Percentiles rank a stretch among this genome's conserved stretches.
phyloP scores from a whole-genome alignment of 2,797 vertebrate species.

The Muscicapa comitata region DNA sequence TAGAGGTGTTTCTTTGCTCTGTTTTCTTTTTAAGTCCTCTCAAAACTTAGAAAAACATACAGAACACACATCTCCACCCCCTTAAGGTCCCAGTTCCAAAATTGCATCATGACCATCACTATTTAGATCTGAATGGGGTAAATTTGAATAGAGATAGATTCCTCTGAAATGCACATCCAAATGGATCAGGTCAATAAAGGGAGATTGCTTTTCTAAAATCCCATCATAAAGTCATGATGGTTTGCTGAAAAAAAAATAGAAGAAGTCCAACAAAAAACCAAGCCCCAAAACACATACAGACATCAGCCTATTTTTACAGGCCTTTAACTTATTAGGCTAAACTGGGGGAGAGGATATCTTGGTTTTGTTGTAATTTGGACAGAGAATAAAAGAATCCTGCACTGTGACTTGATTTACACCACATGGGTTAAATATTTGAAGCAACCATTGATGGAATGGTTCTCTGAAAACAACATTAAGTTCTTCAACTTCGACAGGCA shows the following conservation, averaged over 20 bases:
- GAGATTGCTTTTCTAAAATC: not conserved
- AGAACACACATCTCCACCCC: not conserved
- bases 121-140: not conserved
- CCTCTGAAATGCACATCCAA: not conserved
- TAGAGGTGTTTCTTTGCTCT: not conserved
- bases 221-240: not conserved
- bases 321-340: not conserved
- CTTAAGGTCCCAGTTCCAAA: not conserved
- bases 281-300: not conserved
- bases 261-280: fast-evolving
- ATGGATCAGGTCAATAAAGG: not conserved
- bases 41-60: not conserved
- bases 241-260: fast-evolving
- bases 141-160: not conserved
- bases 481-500: not conserved
- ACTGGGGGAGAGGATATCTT: not conserved
- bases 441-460: not conserved
- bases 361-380: not conserved
- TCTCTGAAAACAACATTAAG: not conserved
- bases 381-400: not conserved
- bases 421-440: not conserved
- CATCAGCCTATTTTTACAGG: not conserved
- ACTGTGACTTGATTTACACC: not conserved
- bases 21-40: not conserved
- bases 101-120: not conserved